Evolutionary conservation across 2,888 invertebrate species (phyloP), one percentile per base, ranked within the genome.

Genomic region (Ophioninae sp.): DNA sequence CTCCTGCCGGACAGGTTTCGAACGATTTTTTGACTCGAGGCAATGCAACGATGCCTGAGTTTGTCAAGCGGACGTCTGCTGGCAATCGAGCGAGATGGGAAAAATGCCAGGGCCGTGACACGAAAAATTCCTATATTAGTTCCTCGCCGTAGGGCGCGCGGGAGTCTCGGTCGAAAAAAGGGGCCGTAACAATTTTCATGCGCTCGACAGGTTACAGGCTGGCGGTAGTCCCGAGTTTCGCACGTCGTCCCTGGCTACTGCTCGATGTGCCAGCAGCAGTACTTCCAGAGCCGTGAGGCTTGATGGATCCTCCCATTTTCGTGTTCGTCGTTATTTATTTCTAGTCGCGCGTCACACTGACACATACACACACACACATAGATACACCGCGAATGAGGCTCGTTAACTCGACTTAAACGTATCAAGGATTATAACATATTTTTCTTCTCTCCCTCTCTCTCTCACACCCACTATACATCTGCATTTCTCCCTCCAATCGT

Each of bases 221-320:
- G 59, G 65, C 44, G 22, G 17, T 39, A 30, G 17, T 61, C 67
- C 75, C 51, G 20, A 41, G n/a, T 67, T 58, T 76, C 72, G 51
- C 74, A 79, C 82, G 73, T 82, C 84, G 77, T 51, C 51, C 51
- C 80, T 79, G 79, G 71, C 76, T 82, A 71, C 76, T 82, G 41
- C 79, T 37, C 79, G 79, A 44, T 74, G 72, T 82, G 87, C 83
- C 88, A 89, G 51, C 51, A 51, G 51, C 51, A 51, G 89, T 89
- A 86, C 88, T 87, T 87, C 86, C 85, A 87, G 87, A 89, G 89
- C 87, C 90, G 88, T 87, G 89, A 87, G 88, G 87, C 87, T 85
- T 86, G 90, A 89, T 88, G 89, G 90, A 84, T 88, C 90, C 87
- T 71, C 78, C 58, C 72, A 17, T 39, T 59, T 41, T 58, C 17